Base-by-base conservation (phyloP, 2,113 vertebrate genomes). In the Grammomys dolichurus region DNA sequence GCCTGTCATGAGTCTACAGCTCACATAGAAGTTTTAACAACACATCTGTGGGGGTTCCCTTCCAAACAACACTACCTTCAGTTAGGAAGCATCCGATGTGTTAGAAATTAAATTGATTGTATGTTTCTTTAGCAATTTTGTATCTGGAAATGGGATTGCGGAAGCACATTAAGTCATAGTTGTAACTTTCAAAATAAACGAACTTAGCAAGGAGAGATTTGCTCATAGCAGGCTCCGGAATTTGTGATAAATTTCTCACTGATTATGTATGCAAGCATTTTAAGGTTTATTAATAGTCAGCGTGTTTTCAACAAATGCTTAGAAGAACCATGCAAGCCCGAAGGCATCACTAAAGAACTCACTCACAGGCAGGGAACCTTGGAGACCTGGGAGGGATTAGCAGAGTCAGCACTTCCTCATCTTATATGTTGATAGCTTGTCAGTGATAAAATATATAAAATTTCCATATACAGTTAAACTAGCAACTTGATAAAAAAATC, bases 51-150 rank as follows among this genome's bases (percentile, higher is more conserved):
- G 31, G 82, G 89, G 40, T 40, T 90, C 17, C 51, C 28, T 16
- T 92, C 20, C 81, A 90, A 90, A 70, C 43, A 63, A 40, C 43
- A 58, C 56, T 93, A 84, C 56, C 82, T 78, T 93, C 28, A 69
- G 20, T 95, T 84, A 75, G 26, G 86, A 93, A 78, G 93, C 48
- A 77, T 89, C 48, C 20, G 19, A 26, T 2, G 6, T n/a, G 3
- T n/a, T 87, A 28, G 65, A 81, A 82, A 73, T 91, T 69, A 76
- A 87, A 36, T 65, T 63, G 78, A 43, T 5, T 12, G 24, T 60
- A 4, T 60, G 26, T 91, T 72, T 89, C 72, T 72, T 43, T 91
- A 56, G 2, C 33, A 67, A 40, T 51, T 90, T 65, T 82, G 20
- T 60, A 86, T 16, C 9, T 84, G 90, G 73, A 92, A 90, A 75